phyloP scores from a whole-genome alignment of 2,888 invertebrate genomes.

The Lypha dubia region DNA sequence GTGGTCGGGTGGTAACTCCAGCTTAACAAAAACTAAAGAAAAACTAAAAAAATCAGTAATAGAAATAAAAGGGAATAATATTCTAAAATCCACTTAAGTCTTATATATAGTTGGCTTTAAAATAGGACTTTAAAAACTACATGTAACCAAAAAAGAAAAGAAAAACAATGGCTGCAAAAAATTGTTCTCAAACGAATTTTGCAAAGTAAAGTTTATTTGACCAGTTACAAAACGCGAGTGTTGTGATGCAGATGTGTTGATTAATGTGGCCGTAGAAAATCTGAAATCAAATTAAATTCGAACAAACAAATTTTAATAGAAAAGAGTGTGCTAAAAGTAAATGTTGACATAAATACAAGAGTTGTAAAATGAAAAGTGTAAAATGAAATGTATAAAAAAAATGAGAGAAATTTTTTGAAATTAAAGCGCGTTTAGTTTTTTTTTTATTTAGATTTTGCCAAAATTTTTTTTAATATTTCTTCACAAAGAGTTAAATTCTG shows the following conservation, averaged over 20 bases:
- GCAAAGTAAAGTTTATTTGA: slow-evolving; percentile 37
- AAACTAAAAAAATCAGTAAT: slow-evolving; percentile 38
- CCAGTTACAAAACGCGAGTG: slow-evolving; percentile 68
- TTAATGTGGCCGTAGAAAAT: slow-evolving; percentile 8
- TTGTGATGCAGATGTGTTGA: slow-evolving; percentile 56
- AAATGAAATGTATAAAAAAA: neutral
- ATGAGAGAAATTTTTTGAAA: neutral
- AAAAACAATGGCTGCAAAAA: neutral
- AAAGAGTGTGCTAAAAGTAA: slow-evolving; percentile 15
- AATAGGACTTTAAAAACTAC: slow-evolving; percentile 18
- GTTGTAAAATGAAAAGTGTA: neutral
- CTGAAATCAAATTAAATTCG: slow-evolving; percentile 14
- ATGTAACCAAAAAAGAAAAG: neutral
- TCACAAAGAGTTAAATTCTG: neutral
- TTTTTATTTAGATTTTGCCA: neutral
- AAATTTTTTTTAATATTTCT: neutral
- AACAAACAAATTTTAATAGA: slow-evolving; percentile 3
- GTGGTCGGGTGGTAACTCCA: slow-evolving; percentile 78
- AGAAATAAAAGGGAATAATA: slow-evolving; percentile 6
- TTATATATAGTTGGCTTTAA: slow-evolving; percentile 28
- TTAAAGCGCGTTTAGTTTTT: neutral
- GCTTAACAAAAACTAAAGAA: slow-evolving; percentile 35
- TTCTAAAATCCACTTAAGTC: slow-evolving; percentile 27
- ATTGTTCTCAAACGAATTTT: slow-evolving; percentile 15
- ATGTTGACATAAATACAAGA: neutral